Base-by-base conservation (phyloP, 1,140 invertebrate genomes). In the Pomacea maculata region DNA sequence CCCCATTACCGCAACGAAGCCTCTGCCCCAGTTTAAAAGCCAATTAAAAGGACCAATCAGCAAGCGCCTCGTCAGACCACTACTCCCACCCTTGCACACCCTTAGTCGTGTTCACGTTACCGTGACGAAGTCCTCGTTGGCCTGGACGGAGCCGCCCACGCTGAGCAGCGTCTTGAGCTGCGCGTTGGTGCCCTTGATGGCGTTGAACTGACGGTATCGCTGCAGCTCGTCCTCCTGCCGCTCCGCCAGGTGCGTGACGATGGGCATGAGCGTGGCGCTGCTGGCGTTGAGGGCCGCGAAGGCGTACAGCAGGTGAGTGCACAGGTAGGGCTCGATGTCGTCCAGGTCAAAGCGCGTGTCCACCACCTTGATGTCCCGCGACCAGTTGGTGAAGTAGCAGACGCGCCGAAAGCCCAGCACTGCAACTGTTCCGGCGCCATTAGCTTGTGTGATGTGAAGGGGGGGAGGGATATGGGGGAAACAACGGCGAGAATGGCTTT, bases 261-360 rank as follows among this genome's bases (percentile, higher is more conserved):
- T 11, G 8, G 77, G 77, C 29, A n/a, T 65, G 45, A 78, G 77
- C 14, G 65, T 52, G 57, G 57, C 57, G 57, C 8, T 61, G 67
- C n/a, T 57, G 65, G 67, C 55, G 77, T 83, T 78, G 85, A 95
- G 85, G 10, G 93, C 93, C 3, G 95, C 95, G 84, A 95, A 96
- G 19, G 94, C 94, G 87, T 96, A 96, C 74, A 97, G 93, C 10
- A 97, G 88, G 88, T 97, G 96, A 10, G 95, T 95, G 91, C 96
- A 97, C 86, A 94, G 93, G 15, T 92, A 93, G 0, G 94, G 93
- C 54, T 96, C 94, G 8, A 96, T 90, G 78, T 94, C 92, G 15
- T 93, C 90, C 19, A 85, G 68, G 5, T 61, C 54, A 54, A 86
- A 83, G 70, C 83, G 78, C 15, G 85, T 84, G 29, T 74, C 83